phyloP scores from a whole-genome alignment of 2,888 invertebrate species.

The Acleris emargana region DNA sequence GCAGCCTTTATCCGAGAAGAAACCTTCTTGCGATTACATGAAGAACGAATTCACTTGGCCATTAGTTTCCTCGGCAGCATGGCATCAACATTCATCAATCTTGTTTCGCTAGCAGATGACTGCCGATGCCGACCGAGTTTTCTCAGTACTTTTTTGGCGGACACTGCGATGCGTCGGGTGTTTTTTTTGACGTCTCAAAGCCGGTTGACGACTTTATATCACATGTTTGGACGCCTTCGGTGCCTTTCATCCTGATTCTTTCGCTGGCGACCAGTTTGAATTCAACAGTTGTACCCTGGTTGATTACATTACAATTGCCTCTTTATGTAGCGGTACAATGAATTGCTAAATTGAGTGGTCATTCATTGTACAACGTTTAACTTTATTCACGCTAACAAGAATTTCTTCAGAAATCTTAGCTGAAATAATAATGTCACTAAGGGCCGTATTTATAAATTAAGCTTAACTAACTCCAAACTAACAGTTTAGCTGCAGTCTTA shows the following conservation, averaged over 20 bases:
- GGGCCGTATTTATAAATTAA: no score
- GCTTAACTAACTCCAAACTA: no score
- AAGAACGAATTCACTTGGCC: constrained; percentile 47
- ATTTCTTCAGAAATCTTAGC: no score
- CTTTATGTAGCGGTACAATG: no score
- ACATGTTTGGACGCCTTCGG: constrained; percentile 19
- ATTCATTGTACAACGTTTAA: no score
- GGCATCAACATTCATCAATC: constrained; percentile 48
- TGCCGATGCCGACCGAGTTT: constrained; percentile 54
- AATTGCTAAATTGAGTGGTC: no score
- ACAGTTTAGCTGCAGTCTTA: no score
- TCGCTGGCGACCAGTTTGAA: constrained; percentile 17
- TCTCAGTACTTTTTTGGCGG: constrained; percentile 54
- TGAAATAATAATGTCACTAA: no score
- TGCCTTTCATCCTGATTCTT: constrained; percentile 11
- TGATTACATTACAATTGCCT: no score
- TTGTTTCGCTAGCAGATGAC: constrained; percentile 45
- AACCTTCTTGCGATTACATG: constrained; percentile 43
- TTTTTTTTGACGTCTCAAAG: constrained; percentile 49
- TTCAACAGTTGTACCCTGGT: constrained; percentile 11
- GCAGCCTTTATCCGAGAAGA: constrained; percentile 12
- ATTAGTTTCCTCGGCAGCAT: constrained; percentile 53
- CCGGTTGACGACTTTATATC: constrained; percentile 47
- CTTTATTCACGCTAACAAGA: no score
- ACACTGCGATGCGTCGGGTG: constrained; percentile 43